Base-by-base conservation (phyloP, 2,797 vertebrate species). In the Pteropus rufus region DNA sequence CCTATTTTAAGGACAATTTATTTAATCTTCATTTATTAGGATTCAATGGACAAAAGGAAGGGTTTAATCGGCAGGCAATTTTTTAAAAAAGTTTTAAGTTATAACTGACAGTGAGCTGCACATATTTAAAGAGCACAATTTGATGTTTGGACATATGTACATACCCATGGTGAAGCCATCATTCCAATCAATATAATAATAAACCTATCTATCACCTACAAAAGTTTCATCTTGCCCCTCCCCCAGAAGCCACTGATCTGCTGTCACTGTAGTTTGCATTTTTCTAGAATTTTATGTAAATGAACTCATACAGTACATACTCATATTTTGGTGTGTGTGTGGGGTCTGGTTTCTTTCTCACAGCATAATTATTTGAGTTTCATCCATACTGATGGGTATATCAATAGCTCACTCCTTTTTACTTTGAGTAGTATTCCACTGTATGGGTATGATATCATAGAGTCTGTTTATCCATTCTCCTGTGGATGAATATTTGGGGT, bases 381-480 rank as follows among this genome's bases (percentile, higher is more conserved):
- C 24, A 18, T 9, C 39, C 26, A 34, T 5, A 7, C 4, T 31
- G 10, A 46, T 54, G 23, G 54, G 3, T 8, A 9, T 26, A 24
- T 34, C 39, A 10, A 23, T 2, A 56, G 70, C 15, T 54, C n/a
- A 15, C 46, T 23, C 77, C 56, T 21, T 58, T 19, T 54, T 6
- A 15, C 19, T 19, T 29, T 0, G 1, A 54, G 1, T 0, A 8
- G 21, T 0, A 14, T 5, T 11, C 65, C 5, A 4, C n/a, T 7
- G 56, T n/a, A 46, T 24, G 56, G 49, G 24, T 18, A 10, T 2
- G 21, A 23, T 1, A 21, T 16, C 81, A 64, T 7, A 62, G 5
- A 36, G 65, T 36, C 15, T 15, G 9, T 39, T 7, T 14, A 15
- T 19, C 77, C 70, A 14, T 29, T 6, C 19, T 34, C 56, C 29